A percentile compares a stretch with the other conserved stretches of the same genome.
These are phyloP conservation scores for Zaprionus inermis DNA, from an alignment of 1,140 invertebrate species.

Conservation along the genomic window DNA sequence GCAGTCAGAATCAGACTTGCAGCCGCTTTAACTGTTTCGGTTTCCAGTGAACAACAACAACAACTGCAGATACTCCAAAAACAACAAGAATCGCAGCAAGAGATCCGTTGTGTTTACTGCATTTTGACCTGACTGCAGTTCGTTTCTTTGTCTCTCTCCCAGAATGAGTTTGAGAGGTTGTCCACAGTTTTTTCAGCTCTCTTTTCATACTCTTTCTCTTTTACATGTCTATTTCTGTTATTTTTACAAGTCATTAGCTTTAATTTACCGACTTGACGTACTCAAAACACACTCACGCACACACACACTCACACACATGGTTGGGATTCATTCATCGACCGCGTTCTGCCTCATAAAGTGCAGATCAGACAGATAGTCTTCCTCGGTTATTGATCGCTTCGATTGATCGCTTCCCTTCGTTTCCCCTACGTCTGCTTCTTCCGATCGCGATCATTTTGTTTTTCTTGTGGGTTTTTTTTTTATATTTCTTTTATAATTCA, in stretches of 20 bases:
- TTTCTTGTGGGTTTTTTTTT: conserved; percentile 25
- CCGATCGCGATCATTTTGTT: not conserved
- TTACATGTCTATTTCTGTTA: conserved; percentile 41
- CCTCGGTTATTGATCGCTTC: conserved; percentile 31
- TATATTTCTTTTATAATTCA: conserved; percentile 31
- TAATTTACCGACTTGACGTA: conserved; percentile 65
- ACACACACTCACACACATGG: conserved; percentile 26
- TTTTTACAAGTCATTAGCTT: conserved; percentile 82
- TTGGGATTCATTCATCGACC: conserved; percentile 67
- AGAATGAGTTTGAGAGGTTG: conserved; percentile 39
- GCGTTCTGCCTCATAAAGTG: conserved; percentile 55
- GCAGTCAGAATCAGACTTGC: conserved; percentile 52
- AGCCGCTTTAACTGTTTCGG: conserved; percentile 72
- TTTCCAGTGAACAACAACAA: conserved; percentile 46
- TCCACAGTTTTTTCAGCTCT: conserved; percentile 20
- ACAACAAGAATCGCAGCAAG: conserved; percentile 31
- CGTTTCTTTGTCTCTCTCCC: conserved; percentile 41
- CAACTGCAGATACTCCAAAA: conserved; percentile 9
- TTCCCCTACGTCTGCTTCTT: conserved; percentile 22
- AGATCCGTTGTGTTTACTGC: conserved; percentile 68
- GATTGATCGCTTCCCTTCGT: conserved; percentile 43
- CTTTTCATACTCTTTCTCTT: conserved; percentile 13
- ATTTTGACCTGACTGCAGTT: conserved; percentile 61
- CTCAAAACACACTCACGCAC: not conserved
- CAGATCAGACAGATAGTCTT: conserved; percentile 25